Conservation (phyloP, 2,888 invertebrate species). For the Parnassius glacialis region DNA sequence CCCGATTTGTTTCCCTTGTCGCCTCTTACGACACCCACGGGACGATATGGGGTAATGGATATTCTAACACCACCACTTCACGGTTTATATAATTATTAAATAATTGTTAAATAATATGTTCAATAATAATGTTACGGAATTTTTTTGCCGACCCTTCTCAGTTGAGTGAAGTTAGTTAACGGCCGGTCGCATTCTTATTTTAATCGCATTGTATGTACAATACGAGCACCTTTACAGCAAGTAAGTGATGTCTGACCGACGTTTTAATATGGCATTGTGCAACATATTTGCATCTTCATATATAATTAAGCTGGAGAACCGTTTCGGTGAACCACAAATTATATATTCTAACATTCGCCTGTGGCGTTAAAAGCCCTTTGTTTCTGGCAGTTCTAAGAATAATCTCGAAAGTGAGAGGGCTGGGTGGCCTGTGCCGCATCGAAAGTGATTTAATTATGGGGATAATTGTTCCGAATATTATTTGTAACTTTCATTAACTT, state of each 20-base stretch:
- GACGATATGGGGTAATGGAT: too few relatives aligned
- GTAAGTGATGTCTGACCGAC: constrained; percentile 7
- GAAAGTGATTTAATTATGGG: constrained; percentile 32
- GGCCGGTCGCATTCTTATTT: too few relatives aligned
- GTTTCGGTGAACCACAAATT: constrained; percentile 36
- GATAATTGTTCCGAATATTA: constrained; percentile 15
- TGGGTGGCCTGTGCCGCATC: constrained; percentile 29
- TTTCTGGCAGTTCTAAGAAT: constrained; percentile 36
- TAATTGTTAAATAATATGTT: too few relatives aligned
- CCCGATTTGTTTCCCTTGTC: too few relatives aligned
- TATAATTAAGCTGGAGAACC: constrained; percentile 34
- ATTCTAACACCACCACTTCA: too few relatives aligned
- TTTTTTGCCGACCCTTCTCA: too few relatives aligned
- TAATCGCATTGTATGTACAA: too few relatives aligned
- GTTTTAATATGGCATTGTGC: constrained; percentile 27
- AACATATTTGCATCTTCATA: constrained; percentile 32
- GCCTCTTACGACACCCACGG: too few relatives aligned
- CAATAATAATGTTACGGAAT: too few relatives aligned
- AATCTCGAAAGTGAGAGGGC: background rate
- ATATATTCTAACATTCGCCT: constrained; percentile 34
- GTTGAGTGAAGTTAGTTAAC: too few relatives aligned
- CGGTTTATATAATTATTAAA: too few relatives aligned
- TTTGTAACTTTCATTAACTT: background rate
- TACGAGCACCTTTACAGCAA: too few relatives aligned
- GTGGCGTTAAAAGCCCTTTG: constrained; percentile 37